Evolutionary conservation across 2,797 vertebrate species (phyloP), one percentile per base, ranked within the genome.

Genomic region (Chrosomus eos): DNA sequence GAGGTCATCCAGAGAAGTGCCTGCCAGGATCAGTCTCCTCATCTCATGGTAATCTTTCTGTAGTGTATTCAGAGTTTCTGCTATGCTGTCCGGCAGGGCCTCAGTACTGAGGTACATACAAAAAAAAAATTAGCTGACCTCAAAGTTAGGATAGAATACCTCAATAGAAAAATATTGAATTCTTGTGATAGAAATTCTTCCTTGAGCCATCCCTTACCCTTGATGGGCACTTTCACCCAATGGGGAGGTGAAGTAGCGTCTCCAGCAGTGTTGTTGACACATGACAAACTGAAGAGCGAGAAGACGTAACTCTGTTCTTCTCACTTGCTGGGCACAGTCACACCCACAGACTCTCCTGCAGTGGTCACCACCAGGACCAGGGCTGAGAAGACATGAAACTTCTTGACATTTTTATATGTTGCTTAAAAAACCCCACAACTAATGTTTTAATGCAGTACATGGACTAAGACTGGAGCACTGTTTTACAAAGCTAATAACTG

Each of bases 241-340:
- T 40, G 90, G 70, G 4, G 88, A 90, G 23, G 75, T 84, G 5
- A 67, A 88, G 90, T 92, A 94, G 68, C 94, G 78, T n/a, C 92
- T 94, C 86, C 88, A 91, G 89, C 95, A 96, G 74, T 96, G 93
- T 72, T 88, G 94, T 55, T 82, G 92, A 86, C 95, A 97, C 93
- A 96, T 91, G 73, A 88, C 83, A 11, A 94, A 94, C 89, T 95
- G 94, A 85, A 93, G 77, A 0, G 89, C 88, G 48, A 97, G 89
- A 45, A 97, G 90, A 75, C 91, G 81, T 72, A 95, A 68, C 87
- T 97, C 97, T 0, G 97, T 95, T 14, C 88, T 90, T 62, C 89
- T 78, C 73, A 88, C 90, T 40, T 89, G 89, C 62, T 88, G 77
- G 1, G 51, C 0, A 88, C 86, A 90, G 14, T 87, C 89, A 84